Evolutionary conservation across 1,140 invertebrate genomes (phyloP), one percentile per base, ranked within the genome.

Genomic region (Sweltsa coloradensis): DNA sequence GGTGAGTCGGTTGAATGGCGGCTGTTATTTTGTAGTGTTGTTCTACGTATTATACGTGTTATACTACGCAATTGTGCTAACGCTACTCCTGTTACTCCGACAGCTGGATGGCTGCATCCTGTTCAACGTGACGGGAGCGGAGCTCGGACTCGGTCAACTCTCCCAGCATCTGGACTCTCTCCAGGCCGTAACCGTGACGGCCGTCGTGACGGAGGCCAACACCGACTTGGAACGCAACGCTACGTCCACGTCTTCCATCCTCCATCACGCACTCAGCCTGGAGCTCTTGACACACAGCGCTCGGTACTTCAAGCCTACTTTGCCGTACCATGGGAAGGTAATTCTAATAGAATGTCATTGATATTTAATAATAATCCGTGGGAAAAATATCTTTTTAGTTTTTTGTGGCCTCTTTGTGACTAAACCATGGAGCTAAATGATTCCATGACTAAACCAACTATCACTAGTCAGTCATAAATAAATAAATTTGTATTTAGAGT

Each of bases 241-340:
- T 0, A 76, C 72, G 3, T 73, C 69, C n/a, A 65, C 68, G 3
- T 70, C 72, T 0, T 58, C 69, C 24, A 68, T 78, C 0, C 63
- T 71, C 5, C 67, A 74, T 43, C 64, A 72, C 13, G 63, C 71
- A 0, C 51, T 78, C 5, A 68, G 70, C 18, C 47, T 80, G 14
- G 69, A 76, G 49, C 76, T 76, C 50, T 53, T 67, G 0, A 58
- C 63, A 1, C 68, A 75, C 18, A 68, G 71, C 2, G 60, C 71
- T 2, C 68, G 70, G 34, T 74, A 74, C 50, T 76, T 80, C 50
- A 79, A 78, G 51, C 71, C 76, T 1, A 75, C 73, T 23, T 60
- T 82, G 29, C 78, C 78, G 1, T 78, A 78, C 53, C 71, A 74
- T 52, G 70, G 78, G 50, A 78, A 78, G 63, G 74, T 77, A 47